Evolutionary conservation across 2,888 invertebrate genomes (phyloP), one percentile per base, ranked within the genome.

Genomic region (Drosophila mulleri): DNA sequence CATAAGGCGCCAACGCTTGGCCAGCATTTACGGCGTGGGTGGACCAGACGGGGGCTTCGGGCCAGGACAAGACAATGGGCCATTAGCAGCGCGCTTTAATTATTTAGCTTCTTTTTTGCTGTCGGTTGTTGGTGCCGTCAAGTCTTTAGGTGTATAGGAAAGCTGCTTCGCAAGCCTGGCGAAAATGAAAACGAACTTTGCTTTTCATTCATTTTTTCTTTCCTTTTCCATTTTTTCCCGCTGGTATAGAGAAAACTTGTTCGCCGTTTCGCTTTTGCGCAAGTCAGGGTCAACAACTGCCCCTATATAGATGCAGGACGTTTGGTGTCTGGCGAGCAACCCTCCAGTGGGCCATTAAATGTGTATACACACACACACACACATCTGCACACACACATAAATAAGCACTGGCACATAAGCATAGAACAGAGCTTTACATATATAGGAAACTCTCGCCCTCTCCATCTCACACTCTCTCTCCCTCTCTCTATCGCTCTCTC

Each of bases 251-350:
- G 88, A 86, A 77, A 75, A 67, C 64, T 69, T 67, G 74, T 74
- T 76, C 65, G 76, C 65, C 53, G 61, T 67, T 83, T 78, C 70
- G 80, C 67, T 77, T 81, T 89, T 91, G 91, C 91, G 91, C 91
- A 91, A 92, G 91, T 91, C 91, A 90, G 90, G 91, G 91, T 91
- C 91, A 91, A 91, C 80, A 91, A 88, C 80, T 82, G 77, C 75
- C 80, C 75, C 76, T 74, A 72, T 65, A 59, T 68, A 66, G 80
- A 82, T 88, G 86, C 81, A 67, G 72, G 76, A 82, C 72, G 69
- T 29, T 48, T 59, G 48, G 63, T 77, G 80, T 76, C 79, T 80
- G 79, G 53, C 64, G 65, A 84, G 75, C 85, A 85, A 85, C 85
- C 85, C 85, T 75, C 68, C 72, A 67, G 83, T 82, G 84, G 75